Base-by-base conservation (phyloP, 2,888 invertebrate genomes). In the Polymixis lichenea region DNA sequence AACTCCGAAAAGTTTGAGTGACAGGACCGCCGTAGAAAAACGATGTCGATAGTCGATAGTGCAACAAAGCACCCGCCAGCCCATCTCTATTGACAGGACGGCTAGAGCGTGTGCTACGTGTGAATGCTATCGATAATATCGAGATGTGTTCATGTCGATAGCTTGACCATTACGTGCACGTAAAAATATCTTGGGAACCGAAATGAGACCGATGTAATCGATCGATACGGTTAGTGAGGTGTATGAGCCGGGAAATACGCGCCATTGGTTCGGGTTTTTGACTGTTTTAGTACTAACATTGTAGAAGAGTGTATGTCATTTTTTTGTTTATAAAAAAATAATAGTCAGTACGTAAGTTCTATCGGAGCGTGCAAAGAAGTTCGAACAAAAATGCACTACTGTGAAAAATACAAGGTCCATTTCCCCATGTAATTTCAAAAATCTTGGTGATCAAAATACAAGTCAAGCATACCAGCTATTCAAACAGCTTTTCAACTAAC, bases 41-140 rank as follows among this genome's bases (percentile, higher is more conserved):
- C 94, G 94, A 95, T 95, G 93, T 95, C 95, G 95, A 95, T 94
- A 93, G 90, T 92, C 93, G 95, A 94, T 94, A 94, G 90, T 81
- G 90, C 90, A 92, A 95, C 95, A 95, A 95, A 95, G 95, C 95
- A 92, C 92, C 94, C 95, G 95, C 94, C 94, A 90, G 90, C 93
- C 92, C 94, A 94, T 92, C 94, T 93, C 94, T 95, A 95, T 93
- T 94, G 95, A 95, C 95, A 95, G 91, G 93, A 79, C 84, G 91
- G 91, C 91, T 90, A 90, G 94, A 94, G 95, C 96, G 96, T 96
- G 96, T 95, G 95, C 95, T 94, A 95, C 93, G 96, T 96, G 96
- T 96, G 96, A 96, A 96, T 96, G 94, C 93, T 96, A 96, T 96
- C 96, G 94, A 95, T 92, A 91, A 87, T 89, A 95, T 95, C 95